These are phyloP conservation scores for Lipophrys pholis DNA, from an alignment of 2,113 vertebrate genomes.

Conservation along the genomic window DNA sequence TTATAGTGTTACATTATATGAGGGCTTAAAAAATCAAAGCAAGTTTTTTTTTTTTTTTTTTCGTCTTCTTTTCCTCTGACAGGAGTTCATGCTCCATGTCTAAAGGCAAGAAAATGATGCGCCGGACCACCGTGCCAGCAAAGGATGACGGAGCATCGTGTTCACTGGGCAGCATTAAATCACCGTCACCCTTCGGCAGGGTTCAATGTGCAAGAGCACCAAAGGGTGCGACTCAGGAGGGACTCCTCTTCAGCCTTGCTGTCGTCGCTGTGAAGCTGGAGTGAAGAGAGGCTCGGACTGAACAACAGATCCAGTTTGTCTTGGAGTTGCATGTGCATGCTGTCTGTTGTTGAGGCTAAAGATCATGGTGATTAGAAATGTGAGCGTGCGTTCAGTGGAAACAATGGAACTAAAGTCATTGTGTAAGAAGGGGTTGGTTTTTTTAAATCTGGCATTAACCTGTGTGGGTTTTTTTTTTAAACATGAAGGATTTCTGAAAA, in stretches of 20 bases:
- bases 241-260: not conserved
- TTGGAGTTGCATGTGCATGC: too few relatives aligned
- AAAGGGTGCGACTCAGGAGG: not conserved
- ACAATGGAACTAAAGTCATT: too few relatives aligned
- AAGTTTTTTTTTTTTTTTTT: too few relatives aligned
- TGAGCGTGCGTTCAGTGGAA: too few relatives aligned
- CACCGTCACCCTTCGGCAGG: slow-evolving; percentile 27
- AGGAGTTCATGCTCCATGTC: not conserved
- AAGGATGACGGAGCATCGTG: slow-evolving; percentile 16
- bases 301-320: not conserved
- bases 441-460: too few relatives aligned
- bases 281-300: not conserved
- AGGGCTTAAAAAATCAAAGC: too few relatives aligned
- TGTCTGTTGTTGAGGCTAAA: too few relatives aligned
- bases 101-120: not conserved
- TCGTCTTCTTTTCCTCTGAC: not conserved
- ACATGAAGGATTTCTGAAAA: not conserved
- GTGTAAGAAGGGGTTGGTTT: too few relatives aligned
- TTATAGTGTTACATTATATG: too few relatives aligned
- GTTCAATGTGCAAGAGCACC: slow-evolving; percentile 22
- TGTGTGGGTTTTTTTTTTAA: not conserved
- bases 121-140: slow-evolving; percentile 5
- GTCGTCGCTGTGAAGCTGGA: slow-evolving; percentile 5
- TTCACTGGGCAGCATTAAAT: slow-evolving; percentile 24
- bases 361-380: too few relatives aligned